Evolutionary conservation across 2,888 invertebrate species (phyloP).

Genomic region (Leucoptera coffeella): DNA sequence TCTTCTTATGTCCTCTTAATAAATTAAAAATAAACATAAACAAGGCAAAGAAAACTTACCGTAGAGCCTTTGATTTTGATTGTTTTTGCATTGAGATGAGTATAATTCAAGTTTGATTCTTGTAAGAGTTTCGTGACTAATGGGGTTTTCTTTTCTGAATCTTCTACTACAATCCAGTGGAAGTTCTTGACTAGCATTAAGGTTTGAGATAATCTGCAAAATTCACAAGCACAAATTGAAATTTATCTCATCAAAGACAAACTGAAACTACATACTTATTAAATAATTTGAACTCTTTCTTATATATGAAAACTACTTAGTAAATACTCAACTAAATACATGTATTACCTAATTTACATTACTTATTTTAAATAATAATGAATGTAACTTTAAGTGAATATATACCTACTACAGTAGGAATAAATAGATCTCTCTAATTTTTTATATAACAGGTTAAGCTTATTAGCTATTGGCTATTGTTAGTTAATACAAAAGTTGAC

Average conservation of each 20-base stretch:
- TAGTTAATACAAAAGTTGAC: no score
- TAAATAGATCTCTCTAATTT: no score
- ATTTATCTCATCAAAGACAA: neutral
- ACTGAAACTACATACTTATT: neutral
- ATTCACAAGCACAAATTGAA: neutral
- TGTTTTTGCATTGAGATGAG: constrained; percentile 55
- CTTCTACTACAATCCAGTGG: constrained; percentile 92
- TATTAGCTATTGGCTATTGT: no score
- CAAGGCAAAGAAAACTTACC: no score
- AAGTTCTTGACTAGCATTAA: constrained; percentile 81
- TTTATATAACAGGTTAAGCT: no score
- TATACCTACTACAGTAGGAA: no score
- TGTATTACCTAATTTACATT: neutral
- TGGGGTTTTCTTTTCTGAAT: constrained; percentile 61
- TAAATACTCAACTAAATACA: neutral
- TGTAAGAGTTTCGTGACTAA: constrained; percentile 68
- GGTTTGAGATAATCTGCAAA: constrained; percentile 68
- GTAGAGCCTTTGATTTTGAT: constrained; percentile 35
- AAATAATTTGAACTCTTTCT: neutral
- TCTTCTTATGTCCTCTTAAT: no score
- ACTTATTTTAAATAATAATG: constrained; percentile 4
- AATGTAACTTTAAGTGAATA: constrained; percentile 1
- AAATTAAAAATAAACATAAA: no score
- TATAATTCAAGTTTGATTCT: constrained; percentile 60
- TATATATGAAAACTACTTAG: neutral